Conservation (phyloP, 2,113 vertebrate species). For the Brevimyrus niger region DNA sequence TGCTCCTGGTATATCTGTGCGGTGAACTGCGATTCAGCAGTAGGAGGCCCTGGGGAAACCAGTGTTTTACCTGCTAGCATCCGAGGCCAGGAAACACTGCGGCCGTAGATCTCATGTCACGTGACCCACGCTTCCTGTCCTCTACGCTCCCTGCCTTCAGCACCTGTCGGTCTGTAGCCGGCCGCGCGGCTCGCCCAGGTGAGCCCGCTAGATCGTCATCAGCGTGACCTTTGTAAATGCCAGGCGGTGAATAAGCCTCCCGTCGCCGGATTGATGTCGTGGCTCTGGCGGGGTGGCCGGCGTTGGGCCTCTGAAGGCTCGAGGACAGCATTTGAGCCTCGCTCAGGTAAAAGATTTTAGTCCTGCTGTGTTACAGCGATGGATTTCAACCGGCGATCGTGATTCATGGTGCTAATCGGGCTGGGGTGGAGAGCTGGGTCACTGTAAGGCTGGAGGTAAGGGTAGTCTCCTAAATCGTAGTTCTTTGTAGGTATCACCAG, state of each 20-base stretch:
- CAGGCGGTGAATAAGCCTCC: not conserved
- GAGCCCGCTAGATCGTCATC: not conserved
- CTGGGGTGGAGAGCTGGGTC: not conserved
- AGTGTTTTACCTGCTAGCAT: not conserved
- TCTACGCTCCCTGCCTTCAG: not conserved
- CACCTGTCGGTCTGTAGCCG: not conserved
- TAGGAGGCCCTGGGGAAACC: not conserved
- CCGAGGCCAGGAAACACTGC: not conserved
- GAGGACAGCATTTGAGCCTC: not conserved
- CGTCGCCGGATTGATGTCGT: not conserved
- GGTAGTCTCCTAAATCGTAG: not conserved
- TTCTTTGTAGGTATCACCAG: not conserved
- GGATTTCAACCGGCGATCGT: not conserved
- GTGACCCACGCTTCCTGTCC: not conserved
- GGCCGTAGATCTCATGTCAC: not conserved
- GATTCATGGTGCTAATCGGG: not conserved
- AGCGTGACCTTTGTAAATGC: not conserved
- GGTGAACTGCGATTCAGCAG: not conserved
- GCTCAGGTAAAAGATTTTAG: not conserved
- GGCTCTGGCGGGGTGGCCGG: not conserved
- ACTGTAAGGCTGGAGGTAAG: not conserved
- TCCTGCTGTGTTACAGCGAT: not conserved
- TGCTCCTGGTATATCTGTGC: not conserved
- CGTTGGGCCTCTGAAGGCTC: not conserved
- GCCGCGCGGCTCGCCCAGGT: not conserved